Evolutionary conservation across 37 sponge, comb jelly and placozoan genomes (phyloP).

Genomic region (Tethya wilhelma): DNA sequence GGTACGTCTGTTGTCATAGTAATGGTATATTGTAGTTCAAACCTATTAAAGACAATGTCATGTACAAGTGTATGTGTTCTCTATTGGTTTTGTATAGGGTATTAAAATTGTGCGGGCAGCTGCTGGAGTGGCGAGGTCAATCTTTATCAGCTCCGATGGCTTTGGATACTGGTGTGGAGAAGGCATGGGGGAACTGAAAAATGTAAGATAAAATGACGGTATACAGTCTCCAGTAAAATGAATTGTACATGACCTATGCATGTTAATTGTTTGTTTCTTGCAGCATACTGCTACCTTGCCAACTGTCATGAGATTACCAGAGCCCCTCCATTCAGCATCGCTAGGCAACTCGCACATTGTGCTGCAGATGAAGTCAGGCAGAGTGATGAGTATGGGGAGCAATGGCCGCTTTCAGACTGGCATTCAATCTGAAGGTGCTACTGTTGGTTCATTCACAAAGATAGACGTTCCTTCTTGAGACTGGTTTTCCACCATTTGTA

Average conservation of each 20-base stretch:
- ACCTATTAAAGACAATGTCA: too few species aligned
- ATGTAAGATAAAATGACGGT: conserved; percentile 13
- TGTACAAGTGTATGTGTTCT: not conserved
- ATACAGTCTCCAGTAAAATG: not conserved
- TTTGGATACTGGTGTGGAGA: conserved; percentile 74
- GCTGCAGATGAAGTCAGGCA: conserved; percentile 40
- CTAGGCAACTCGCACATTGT: conserved; percentile 69
- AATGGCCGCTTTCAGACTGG: conserved; percentile 64
- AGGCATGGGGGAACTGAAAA: conserved; percentile 51
- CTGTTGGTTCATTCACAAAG: too few species aligned
- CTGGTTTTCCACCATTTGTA: too few species aligned
- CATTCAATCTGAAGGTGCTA: too few species aligned
- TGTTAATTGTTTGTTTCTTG: not conserved
- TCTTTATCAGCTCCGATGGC: conserved; percentile 59
- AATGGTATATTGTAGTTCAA: too few species aligned
- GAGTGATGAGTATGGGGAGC: conserved; percentile 56
- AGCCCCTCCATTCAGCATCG: conserved; percentile 36
- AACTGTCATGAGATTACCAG: conserved; percentile 39
- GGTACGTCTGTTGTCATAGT: conserved; percentile 14
- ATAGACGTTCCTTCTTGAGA: too few species aligned
- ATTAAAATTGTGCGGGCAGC: conserved; percentile 31
- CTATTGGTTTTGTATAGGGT: conserved; percentile 9
- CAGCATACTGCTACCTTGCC: conserved; percentile 33
- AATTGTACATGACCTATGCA: not conserved
- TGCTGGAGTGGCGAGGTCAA: conserved; percentile 58